phyloP scores from a whole-genome alignment of 2,888 invertebrate species.

The Brachyptera putata region DNA sequence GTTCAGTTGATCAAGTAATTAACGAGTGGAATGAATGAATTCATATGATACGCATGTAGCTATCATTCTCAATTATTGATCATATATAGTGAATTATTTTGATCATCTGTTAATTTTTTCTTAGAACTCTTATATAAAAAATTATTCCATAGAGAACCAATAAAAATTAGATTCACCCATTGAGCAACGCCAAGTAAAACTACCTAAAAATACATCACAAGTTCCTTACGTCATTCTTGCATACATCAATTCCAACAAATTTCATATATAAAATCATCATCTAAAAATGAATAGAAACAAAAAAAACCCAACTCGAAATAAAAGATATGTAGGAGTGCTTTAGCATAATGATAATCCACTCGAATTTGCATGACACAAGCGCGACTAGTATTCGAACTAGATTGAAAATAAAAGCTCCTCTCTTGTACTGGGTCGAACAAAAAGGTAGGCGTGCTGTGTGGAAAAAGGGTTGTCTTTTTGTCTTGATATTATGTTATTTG shows the following conservation, averaged over 20 bases:
- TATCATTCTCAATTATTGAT: too few relatives aligned
- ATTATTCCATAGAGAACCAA: background rate
- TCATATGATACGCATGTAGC: too few relatives aligned
- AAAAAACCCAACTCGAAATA: slow-evolving; percentile 21
- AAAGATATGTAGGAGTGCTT: slow-evolving; percentile 26
- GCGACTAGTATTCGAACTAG: background rate
- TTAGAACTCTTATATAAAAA: too few relatives aligned
- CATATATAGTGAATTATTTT: too few relatives aligned
- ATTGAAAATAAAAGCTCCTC: background rate
- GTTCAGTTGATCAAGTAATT: too few relatives aligned
- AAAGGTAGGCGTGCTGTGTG: slow-evolving; percentile 20
- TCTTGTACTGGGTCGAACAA: slow-evolving; percentile 20
- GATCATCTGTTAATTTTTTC: too few relatives aligned
- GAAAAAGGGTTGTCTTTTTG: slow-evolving; percentile 15
- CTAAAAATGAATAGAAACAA: slow-evolving; percentile 26
- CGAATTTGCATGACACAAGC: slow-evolving; percentile 27
- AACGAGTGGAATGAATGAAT: too few relatives aligned
- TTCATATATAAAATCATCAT: background rate
- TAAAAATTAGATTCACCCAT: background rate
- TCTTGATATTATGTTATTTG: slow-evolving; percentile 11
- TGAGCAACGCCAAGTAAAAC: too few relatives aligned
- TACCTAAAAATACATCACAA: too few relatives aligned
- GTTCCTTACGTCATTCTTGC: too few relatives aligned
- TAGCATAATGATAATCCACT: slow-evolving; percentile 28
- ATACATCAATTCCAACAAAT: background rate